Conservation (phyloP, 2,888 invertebrate species). For the Resseliella maxima region DNA sequence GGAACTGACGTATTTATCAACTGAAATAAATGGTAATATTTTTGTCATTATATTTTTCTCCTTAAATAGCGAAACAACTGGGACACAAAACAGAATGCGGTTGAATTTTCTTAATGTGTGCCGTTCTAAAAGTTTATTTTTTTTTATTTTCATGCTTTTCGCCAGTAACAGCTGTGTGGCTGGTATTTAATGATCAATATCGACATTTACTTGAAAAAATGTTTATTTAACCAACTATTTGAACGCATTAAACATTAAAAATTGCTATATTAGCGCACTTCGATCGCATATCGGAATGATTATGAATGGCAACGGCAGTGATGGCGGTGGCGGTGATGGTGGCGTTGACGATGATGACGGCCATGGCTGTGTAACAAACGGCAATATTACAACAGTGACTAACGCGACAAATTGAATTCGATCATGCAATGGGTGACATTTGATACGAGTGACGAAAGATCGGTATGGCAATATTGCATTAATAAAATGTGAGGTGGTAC, state of each 20-base stretch:
- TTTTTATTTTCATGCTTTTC: too few species aligned
- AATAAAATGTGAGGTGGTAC: not conserved
- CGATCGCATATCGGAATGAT: not conserved
- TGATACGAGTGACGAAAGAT: slow-evolving; percentile 54
- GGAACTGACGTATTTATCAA: too few species aligned
- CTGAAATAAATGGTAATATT: too few species aligned
- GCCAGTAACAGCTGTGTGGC: too few species aligned
- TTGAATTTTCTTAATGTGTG: too few species aligned
- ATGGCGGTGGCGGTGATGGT: not conserved
- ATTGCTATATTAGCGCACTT: slow-evolving; percentile 4
- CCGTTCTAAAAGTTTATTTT: too few species aligned
- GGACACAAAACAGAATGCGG: too few species aligned
- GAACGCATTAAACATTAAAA: slow-evolving; percentile 14
- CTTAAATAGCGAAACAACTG: too few species aligned
- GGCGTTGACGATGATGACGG: too few species aligned
- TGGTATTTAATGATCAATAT: too few species aligned
- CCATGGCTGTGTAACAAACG: not conserved
- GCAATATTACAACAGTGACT: not conserved
- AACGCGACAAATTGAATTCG: slow-evolving; percentile 14
- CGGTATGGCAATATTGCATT: not conserved
- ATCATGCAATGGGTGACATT: slow-evolving; percentile 37
- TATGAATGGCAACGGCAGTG: not conserved
- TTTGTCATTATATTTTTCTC: too few species aligned
- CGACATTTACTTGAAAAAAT: not conserved
- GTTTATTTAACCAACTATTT: not conserved